Evolutionary conservation across 2,113 vertebrate species (phyloP), one percentile per base, ranked within the genome.

Genomic region (Smithornis capensis): DNA sequence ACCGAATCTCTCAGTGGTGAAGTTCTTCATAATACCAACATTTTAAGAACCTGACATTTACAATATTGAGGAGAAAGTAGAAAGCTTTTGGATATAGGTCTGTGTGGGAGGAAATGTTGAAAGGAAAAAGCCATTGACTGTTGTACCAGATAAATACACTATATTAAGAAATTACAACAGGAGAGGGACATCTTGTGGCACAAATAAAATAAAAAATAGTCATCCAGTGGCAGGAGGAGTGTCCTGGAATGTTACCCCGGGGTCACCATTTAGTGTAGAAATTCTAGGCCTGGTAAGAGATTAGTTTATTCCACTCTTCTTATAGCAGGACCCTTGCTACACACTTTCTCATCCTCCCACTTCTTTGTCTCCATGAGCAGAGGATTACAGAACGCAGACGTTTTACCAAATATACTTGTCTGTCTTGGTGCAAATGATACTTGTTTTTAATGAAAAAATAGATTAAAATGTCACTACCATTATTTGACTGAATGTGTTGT

Each of bases 171-270:
- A 65, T 83, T 42, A 80, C 23, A 7, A 92, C 3, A 0, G 78
- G 85, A 95, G 90, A 94, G 93, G 95, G 94, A 87, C 86, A 84
- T 96, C 86, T 95, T 77, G 90, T 93, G 93, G 93, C 83, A 89
- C 57, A 92, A 71, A 83, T 67, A 62, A 73, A 83, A 63, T 47
- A 47, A 90, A 71, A 64, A 52, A 68, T 37, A 19, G 29, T 52
- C 29, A n/a, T 44, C 60, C n/a, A 4, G 56, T 78, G 82, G 53
- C 64, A 67, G 75, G 64, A 84, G 59, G 45, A 53, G 73, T 47
- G 21, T 55, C 64, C 64, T 67, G 92, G 80, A 65, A 44, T 74
- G 73, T 71, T 74, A 44, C 52, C 56, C 35, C 0, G 0, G 42
- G 86, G 73, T 84, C 57, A 68, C 80, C 21, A 21, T 92, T 90